A percentile compares a stretch with the other conserved stretches of the same genome.
These are phyloP conservation scores for Pycnonotus jocosus DNA, from an alignment of 2,113 vertebrate species.

Conservation along the genomic window DNA sequence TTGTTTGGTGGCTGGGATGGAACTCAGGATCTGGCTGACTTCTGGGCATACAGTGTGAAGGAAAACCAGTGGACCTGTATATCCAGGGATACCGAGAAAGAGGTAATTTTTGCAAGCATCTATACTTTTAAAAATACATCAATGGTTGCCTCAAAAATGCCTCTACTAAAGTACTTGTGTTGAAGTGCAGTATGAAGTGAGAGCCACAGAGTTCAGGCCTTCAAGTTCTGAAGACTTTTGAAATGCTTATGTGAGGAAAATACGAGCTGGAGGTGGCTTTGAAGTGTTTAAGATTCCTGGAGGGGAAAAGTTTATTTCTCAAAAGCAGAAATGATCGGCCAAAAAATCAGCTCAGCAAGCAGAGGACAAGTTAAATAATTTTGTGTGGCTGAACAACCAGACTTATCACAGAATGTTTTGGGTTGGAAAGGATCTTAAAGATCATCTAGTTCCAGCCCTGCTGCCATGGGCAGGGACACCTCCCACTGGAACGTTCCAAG, in stretches of 20 bases:
- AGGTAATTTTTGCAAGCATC: constrained; percentile 72
- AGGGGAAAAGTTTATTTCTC: constrained; percentile 21
- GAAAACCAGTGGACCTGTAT: constrained; percentile 98
- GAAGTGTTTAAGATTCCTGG: background rate
- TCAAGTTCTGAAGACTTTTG: background rate
- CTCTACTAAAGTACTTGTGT: background rate
- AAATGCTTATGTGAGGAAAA: background rate
- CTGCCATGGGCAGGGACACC: background rate
- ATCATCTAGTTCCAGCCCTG: background rate
- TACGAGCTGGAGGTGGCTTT: background rate
- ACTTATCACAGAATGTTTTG: background rate
- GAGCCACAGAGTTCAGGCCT: background rate
- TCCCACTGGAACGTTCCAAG: background rate
- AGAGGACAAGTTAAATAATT: background rate
- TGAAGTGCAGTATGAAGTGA: background rate
- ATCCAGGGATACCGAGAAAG: constrained; percentile 96
- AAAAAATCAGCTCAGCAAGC: background rate
- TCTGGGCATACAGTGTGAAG: constrained; percentile 98
- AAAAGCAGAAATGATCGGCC: background rate
- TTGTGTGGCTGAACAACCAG: background rate
- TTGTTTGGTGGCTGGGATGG: constrained; percentile 99
- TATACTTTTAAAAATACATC: background rate
- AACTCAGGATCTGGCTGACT: constrained; percentile 98
- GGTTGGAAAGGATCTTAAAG: background rate
- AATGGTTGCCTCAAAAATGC: background rate